phyloP scores from a whole-genome alignment of 2,113 vertebrate genomes.

The Chaenocephalus aceratus region DNA sequence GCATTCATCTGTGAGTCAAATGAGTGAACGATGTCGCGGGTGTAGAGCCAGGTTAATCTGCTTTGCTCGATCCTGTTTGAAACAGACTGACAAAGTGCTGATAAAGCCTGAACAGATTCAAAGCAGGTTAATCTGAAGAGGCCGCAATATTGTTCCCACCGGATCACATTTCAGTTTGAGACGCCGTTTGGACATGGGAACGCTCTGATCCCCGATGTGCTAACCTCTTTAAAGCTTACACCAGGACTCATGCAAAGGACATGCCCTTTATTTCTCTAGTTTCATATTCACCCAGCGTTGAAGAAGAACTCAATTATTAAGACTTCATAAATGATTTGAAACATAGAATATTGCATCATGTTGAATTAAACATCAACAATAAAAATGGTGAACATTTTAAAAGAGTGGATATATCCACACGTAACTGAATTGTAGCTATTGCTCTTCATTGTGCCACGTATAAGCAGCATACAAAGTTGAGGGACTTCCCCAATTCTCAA shows the following conservation, averaged over 20 bases:
- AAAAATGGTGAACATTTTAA: not conserved
- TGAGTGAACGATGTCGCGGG: slow-evolving; percentile 55
- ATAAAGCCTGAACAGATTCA: slow-evolving; percentile 64
- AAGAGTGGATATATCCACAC: not conserved
- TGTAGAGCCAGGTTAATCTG: slow-evolving; percentile 72
- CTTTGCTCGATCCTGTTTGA: slow-evolving; percentile 65
- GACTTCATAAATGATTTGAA: not conserved
- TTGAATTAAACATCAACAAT: not conserved
- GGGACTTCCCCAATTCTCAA: slow-evolving; percentile 25
- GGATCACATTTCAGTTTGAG: slow-evolving; percentile 28
- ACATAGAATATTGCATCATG: not conserved
- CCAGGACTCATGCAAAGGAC: not conserved
- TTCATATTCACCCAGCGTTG: not conserved
- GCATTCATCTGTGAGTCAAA: slow-evolving; percentile 72
- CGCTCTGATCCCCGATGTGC: not conserved
- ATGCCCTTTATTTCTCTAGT: not conserved
- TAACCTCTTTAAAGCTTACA: not conserved
- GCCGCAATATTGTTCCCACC: slow-evolving; percentile 53
- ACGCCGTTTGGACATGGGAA: slow-evolving; percentile 5
- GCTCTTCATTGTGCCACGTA: not conserved
- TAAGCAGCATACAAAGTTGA: slow-evolving; percentile 15
- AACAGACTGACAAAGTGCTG: slow-evolving; percentile 73
- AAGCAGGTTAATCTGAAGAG: slow-evolving; percentile 57
- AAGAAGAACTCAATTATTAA: not conserved
- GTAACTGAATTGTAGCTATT: not conserved